Percentiles rank a stretch among this genome's conserved stretches.
Evolutionary conservation across 2,797 vertebrate species (phyloP).

Genomic region (Mormyrus proboscirostris): DNA sequence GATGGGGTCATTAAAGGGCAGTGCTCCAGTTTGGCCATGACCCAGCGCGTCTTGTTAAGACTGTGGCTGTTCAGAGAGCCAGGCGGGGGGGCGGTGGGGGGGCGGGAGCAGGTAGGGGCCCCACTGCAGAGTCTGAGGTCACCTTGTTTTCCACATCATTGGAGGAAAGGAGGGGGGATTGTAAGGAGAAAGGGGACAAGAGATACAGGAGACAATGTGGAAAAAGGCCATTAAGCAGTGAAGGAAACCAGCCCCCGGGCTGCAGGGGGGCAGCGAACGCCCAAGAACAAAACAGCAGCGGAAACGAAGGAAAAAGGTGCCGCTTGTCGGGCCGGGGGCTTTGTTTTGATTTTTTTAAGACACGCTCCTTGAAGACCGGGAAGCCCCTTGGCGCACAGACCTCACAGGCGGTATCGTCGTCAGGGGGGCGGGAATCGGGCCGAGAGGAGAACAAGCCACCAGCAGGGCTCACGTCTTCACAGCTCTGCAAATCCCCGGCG

Average conservation of each 20-base stretch:
- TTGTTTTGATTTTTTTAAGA: background rate
- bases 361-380: background rate
- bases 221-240: background rate
- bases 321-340: background rate
- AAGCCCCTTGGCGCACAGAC: background rate
- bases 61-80: background rate
- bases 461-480: background rate
- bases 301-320: background rate
- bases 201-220: background rate
- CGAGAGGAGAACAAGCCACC: background rate
- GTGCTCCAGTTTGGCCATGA: background rate
- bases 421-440: background rate
- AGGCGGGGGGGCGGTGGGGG: background rate
- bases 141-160: background rate
- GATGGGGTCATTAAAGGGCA: background rate
- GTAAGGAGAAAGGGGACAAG: background rate
- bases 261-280: background rate
- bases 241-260: background rate
- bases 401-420: background rate
- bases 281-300: background rate
- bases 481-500: background rate
- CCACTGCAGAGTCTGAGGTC: background rate
- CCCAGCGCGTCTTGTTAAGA: slow-evolving; percentile 1
- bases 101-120: background rate
- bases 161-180: background rate